Conservation (phyloP, 1,140 invertebrate species). For the Homalodisca vitripennis region DNA sequence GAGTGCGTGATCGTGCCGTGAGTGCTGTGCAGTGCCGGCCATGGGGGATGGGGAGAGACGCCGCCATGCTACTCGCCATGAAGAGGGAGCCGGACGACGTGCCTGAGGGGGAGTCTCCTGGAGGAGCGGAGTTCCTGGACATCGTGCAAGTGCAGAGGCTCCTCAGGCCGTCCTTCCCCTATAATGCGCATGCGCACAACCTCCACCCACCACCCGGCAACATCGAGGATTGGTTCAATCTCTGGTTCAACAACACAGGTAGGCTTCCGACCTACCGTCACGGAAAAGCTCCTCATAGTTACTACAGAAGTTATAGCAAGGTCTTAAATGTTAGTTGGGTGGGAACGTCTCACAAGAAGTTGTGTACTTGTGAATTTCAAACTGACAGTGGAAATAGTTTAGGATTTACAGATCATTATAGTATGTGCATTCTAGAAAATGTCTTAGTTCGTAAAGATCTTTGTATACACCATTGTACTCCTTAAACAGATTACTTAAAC, state of each 20-base stretch:
- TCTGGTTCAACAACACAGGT: slow-evolving; percentile 25
- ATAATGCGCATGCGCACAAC: slow-evolving; percentile 5
- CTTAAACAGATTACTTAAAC: too few species aligned
- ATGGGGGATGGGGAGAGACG: slow-evolving; percentile 1
- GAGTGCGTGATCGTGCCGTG: neutral
- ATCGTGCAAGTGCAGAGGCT: slow-evolving; percentile 30
- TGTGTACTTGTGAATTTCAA: too few species aligned
- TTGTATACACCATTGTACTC: too few species aligned
- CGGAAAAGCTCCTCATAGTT: neutral
- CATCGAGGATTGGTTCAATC: slow-evolving; percentile 26
- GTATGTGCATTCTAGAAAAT: too few species aligned
- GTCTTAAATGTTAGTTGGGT: too few species aligned
- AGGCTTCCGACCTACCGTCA: neutral
- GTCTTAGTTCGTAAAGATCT: too few species aligned
- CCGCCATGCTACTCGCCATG: slow-evolving; percentile 19
- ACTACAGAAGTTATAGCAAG: too few species aligned
- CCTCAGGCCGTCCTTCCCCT: neutral
- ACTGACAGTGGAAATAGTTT: too few species aligned
- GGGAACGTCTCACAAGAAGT: too few species aligned
- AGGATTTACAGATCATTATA: too few species aligned
- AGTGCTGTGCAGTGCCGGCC: slow-evolving; percentile 10
- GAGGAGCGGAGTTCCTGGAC: slow-evolving; percentile 24
- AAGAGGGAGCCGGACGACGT: slow-evolving; percentile 25
- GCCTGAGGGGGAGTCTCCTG: neutral
- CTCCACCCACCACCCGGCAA: neutral